These are phyloP conservation scores for Helostoma temminkii DNA, from an alignment of 2,797 vertebrate species.

Conservation along the genomic window DNA sequence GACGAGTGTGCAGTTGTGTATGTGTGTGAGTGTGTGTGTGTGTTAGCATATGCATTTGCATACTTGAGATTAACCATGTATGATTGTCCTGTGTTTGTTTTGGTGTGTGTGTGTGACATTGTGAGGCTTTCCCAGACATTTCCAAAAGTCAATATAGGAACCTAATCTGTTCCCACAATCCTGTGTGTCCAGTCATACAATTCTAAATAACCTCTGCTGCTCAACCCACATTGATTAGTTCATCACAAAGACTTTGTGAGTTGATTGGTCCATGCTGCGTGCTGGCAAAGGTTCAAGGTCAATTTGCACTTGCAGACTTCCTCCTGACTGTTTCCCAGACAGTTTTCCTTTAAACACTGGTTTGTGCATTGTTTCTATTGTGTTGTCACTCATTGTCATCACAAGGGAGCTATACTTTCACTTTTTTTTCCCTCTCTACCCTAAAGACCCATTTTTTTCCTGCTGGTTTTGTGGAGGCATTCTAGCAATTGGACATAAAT, in stretches of 20 bases:
- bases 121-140: slow-evolving; percentile 53
- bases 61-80: background rate
- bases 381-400: slow-evolving; percentile 28
- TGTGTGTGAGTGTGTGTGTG: slow-evolving; percentile 11
- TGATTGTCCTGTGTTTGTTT: slow-evolving; percentile 16
- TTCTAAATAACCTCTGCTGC: slow-evolving; percentile 24
- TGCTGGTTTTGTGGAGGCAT: background rate
- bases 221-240: slow-evolving; percentile 37
- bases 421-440: background rate
- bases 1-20: background rate
- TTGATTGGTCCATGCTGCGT: slow-evolving; percentile 51
- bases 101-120: slow-evolving; percentile 3
- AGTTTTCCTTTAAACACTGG: slow-evolving; percentile 18
- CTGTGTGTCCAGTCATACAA: slow-evolving; percentile 39
- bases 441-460: background rate
- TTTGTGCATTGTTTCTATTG: slow-evolving; percentile 31
- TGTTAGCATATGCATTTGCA: slow-evolving; percentile 17
- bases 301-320: slow-evolving; percentile 34
- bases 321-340: slow-evolving; percentile 36
- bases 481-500: background rate
- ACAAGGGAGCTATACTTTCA: background rate
- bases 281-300: slow-evolving; percentile 53
- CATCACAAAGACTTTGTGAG: background rate
- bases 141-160: slow-evolving; percentile 42
- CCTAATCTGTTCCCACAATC: slow-evolving; percentile 59